Evolutionary conservation across 2,888 invertebrate species (phyloP).

Genomic region (Catonia carolina): DNA sequence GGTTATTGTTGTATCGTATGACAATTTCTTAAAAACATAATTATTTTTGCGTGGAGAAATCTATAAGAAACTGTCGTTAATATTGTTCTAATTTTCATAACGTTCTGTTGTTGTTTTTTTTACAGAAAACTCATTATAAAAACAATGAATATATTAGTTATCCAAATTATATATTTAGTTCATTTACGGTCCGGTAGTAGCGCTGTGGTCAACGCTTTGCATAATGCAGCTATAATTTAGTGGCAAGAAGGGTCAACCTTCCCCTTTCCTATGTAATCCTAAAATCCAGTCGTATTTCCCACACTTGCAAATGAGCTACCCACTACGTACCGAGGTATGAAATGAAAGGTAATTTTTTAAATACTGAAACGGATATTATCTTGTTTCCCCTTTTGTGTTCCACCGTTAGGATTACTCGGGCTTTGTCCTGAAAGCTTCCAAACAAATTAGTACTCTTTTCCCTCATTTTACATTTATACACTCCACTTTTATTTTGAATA

Average conservation of each 20-base stretch:
- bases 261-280: background rate
- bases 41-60: too few species aligned
- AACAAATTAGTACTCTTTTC: conserved; percentile 1
- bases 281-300: conserved; percentile 8
- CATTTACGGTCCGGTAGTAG: too few species aligned
- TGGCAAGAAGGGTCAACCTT: conserved; percentile 2
- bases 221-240: conserved; percentile 13
- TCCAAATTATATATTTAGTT: too few species aligned
- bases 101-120: too few species aligned
- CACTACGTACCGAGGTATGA: background rate
- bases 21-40: too few species aligned
- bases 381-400: background rate
- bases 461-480: too few species aligned
- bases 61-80: too few species aligned
- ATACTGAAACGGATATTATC: background rate
- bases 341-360: conserved; percentile 12
- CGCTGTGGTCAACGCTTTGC: conserved; percentile 8
- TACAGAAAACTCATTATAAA: too few species aligned
- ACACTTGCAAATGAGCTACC: conserved; percentile 10
- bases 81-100: too few species aligned
- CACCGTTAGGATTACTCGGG: background rate
- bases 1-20: too few species aligned
- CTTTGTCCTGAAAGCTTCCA: conserved; percentile 8
- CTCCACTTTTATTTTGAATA: too few species aligned
- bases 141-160: too few species aligned